Evolutionary conservation across 1,140 invertebrate genomes (phyloP).

Genomic region (Daktulosphaira vitifoliae): DNA sequence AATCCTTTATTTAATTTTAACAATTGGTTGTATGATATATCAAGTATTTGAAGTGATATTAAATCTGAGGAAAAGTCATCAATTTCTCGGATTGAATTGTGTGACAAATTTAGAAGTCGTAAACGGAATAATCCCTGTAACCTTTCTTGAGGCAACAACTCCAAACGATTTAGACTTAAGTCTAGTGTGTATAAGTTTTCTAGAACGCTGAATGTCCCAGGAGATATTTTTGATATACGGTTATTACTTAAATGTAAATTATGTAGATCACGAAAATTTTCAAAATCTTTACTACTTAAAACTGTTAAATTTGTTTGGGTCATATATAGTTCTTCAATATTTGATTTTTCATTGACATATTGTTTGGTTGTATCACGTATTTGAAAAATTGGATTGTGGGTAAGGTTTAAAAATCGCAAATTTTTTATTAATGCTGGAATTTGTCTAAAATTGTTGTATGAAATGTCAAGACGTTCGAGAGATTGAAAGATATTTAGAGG

Average conservation of each 20-base stretch:
- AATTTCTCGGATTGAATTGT: slow-evolving; percentile 69
- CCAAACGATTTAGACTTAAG: slow-evolving; percentile 72
- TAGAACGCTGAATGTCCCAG: slow-evolving; percentile 70
- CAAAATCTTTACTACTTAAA: slow-evolving; percentile 78
- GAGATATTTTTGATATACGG: slow-evolving; percentile 68
- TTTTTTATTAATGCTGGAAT: slow-evolving; percentile 67
- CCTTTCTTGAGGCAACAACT: slow-evolving; percentile 74
- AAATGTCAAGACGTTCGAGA: slow-evolving; percentile 66
- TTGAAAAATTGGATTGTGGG: slow-evolving; percentile 65
- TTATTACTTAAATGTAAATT: slow-evolving; percentile 66
- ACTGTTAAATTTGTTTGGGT: slow-evolving; percentile 73
- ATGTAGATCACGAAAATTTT: slow-evolving; percentile 69
- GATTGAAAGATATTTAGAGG: slow-evolving; percentile 70
- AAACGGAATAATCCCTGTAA: slow-evolving; percentile 66
- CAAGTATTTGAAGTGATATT: slow-evolving; percentile 63
- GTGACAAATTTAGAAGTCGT: slow-evolving; percentile 67
- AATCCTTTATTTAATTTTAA: slow-evolving; percentile 63
- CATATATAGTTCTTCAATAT: slow-evolving; percentile 68
- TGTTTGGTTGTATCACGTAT: slow-evolving; percentile 57
- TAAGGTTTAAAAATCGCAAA: slow-evolving; percentile 67
- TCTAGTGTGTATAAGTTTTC: slow-evolving; percentile 68
- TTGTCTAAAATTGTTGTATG: slow-evolving; percentile 68
- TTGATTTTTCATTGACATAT: not conserved
- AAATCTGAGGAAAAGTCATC: slow-evolving; percentile 74
- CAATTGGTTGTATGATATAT: slow-evolving; percentile 76